A percentile compares a stretch with the other conserved stretches of the same genome.
Evolutionary conservation across 2,113 vertebrate genomes (phyloP).

Genomic region (Oplegnathus fasciatus): DNA sequence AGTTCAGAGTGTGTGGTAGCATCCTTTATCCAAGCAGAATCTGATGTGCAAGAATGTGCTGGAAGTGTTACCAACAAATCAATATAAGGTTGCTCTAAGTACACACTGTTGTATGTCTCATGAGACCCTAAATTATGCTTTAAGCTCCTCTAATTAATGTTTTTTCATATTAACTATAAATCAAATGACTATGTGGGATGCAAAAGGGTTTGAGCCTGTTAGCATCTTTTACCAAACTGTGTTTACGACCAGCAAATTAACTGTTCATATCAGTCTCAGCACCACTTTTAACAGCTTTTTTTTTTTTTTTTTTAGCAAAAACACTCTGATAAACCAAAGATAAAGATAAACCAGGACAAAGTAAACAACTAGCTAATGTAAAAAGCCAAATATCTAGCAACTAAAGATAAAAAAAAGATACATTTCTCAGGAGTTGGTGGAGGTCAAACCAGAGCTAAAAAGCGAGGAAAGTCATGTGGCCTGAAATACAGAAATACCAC

Average conservation of each 20-base stretch:
- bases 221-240: background rate
- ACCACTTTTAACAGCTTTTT: background rate
- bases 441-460: background rate
- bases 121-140: background rate
- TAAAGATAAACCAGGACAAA: background rate
- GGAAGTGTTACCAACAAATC: background rate
- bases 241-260: background rate
- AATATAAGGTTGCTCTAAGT: background rate
- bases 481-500: background rate
- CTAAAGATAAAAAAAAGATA: background rate
- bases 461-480: background rate
- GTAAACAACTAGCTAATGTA: background rate
- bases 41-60: conserved; percentile 9
- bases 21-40: conserved; percentile 19
- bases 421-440: background rate
- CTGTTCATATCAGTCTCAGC: background rate
- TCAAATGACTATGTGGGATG: background rate
- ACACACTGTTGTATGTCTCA: background rate
- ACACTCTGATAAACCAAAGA: background rate
- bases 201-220: background rate
- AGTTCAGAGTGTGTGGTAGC: conserved; percentile 5
- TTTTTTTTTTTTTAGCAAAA: too few relatives aligned
- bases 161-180: background rate
- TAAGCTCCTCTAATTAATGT: background rate
- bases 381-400: background rate